Percentiles rank a stretch among this genome's conserved stretches.
These are phyloP conservation scores for Poecilobothrus nobilitatus DNA, from an alignment of 2,888 invertebrate species.

Conservation along the genomic window DNA sequence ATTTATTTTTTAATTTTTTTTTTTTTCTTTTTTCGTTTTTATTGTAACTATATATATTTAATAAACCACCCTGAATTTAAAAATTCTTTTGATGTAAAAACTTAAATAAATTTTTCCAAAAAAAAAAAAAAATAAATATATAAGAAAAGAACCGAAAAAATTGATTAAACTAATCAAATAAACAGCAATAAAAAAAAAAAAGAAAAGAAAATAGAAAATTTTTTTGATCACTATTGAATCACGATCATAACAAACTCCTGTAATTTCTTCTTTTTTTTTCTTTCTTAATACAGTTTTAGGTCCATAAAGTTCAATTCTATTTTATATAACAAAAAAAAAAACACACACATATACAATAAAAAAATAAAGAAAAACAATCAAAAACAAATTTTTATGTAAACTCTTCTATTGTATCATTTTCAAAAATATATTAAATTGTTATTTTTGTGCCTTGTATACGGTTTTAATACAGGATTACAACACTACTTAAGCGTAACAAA, in stretches of 20 bases:
- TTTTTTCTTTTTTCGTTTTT: too few relatives aligned
- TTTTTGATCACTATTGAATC: not conserved
- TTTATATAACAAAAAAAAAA: not conserved
- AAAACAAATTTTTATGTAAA: too few relatives aligned
- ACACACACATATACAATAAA: too few relatives aligned
- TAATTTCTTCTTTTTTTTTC: not conserved
- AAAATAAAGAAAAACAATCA: not conserved
- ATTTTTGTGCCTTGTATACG: too few relatives aligned
- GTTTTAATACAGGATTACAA: not conserved
- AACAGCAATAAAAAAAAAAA: not conserved
- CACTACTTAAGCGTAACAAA: not conserved
- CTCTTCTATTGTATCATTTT: too few relatives aligned
- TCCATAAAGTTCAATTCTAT: not conserved
- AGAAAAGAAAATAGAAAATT: not conserved
- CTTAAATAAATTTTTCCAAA: too few relatives aligned
- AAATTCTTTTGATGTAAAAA: not conserved
- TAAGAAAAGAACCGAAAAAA: not conserved
- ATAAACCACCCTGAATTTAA: not conserved
- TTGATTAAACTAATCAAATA: not conserved
- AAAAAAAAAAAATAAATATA: not conserved
- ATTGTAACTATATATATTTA: too few relatives aligned
- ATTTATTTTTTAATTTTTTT: too few relatives aligned
- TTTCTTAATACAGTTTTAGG: too few relatives aligned
- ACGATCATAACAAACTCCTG: conserved; percentile 4
- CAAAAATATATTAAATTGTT: too few relatives aligned